phyloP scores from a whole-genome alignment of 2,113 vertebrate genomes.

The Hemicordylus capensis region DNA sequence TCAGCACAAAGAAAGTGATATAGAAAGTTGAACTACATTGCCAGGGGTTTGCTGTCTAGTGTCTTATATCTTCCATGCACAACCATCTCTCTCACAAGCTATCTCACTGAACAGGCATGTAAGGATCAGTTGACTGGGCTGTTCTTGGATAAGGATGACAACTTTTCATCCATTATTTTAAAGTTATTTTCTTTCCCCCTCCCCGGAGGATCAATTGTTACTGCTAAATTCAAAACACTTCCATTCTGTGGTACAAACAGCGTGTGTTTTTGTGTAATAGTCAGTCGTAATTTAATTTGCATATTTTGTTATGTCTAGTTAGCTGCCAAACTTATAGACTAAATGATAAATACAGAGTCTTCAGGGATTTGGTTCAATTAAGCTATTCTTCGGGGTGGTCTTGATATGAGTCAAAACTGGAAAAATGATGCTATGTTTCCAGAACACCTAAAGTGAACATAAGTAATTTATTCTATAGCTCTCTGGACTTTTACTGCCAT shows the following conservation, averaged over 20 bases:
- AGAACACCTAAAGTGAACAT: constrained; percentile 69
- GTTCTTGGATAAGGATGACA: constrained; percentile 29
- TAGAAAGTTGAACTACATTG: constrained; percentile 30
- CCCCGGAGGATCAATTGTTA: constrained; percentile 23
- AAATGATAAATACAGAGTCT: constrained; percentile 69
- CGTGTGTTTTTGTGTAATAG: constrained; percentile 54
- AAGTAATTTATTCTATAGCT: constrained; percentile 72
- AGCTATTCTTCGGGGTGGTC: constrained; percentile 76
- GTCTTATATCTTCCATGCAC: constrained; percentile 20
- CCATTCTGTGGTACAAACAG: constrained; percentile 21
- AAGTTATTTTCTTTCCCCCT: constrained; percentile 31
- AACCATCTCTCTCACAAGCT: constrained; percentile 42
- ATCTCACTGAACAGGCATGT: constrained; percentile 35
- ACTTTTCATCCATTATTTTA: constrained; percentile 52
- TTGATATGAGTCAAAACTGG: constrained; percentile 70
- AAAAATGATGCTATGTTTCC: constrained; percentile 72
- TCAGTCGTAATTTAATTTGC: constrained; percentile 63
- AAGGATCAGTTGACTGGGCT: not conserved
- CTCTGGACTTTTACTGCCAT: constrained; percentile 66
- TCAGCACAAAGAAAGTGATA: constrained; percentile 41
- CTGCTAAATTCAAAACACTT: constrained; percentile 52
- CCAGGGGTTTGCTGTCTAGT: constrained; percentile 33
- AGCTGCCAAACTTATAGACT: constrained; percentile 67
- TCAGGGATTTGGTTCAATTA: constrained; percentile 68
- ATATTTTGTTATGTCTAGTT: constrained; percentile 64